phyloP scores from a whole-genome alignment of 2,797 vertebrate species.

The Sebastiscus tertius region DNA sequence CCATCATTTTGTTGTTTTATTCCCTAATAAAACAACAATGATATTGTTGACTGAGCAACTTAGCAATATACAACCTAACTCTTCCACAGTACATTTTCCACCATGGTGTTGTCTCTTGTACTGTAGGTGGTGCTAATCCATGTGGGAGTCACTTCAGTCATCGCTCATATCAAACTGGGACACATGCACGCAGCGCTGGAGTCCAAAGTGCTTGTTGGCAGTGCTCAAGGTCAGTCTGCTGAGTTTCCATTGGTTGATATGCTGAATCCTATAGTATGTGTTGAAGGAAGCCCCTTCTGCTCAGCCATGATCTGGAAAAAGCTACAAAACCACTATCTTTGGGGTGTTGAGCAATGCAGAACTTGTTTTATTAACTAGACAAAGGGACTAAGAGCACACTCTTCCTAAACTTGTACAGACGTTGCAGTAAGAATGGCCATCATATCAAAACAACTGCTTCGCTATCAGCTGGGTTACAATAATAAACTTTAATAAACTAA shows the following conservation, averaged over 20 bases:
- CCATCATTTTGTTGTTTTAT: not conserved
- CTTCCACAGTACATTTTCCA: not conserved
- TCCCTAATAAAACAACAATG: not conserved
- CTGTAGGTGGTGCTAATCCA: slow-evolving; percentile 83
- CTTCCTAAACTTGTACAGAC: not conserved
- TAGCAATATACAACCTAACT: not conserved
- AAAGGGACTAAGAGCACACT: not conserved
- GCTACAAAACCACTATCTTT: not conserved
- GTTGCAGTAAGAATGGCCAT: not conserved
- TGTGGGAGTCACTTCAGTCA: slow-evolving; percentile 82
- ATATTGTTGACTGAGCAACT: not conserved
- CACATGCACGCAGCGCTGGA: slow-evolving; percentile 84
- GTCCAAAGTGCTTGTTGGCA: slow-evolving; percentile 82
- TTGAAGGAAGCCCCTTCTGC: too few relatives aligned
- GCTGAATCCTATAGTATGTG: not conserved
- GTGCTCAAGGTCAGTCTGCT: slow-evolving; percentile 78
- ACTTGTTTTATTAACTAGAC: not conserved
- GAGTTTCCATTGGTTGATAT: not conserved
- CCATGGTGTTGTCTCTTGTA: not conserved
- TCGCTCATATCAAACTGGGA: slow-evolving; percentile 85
- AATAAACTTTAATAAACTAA: not conserved
- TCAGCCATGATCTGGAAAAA: not conserved
- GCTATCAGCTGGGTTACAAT: not conserved
- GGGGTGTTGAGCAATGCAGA: not conserved
- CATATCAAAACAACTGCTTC: not conserved